Conservation (phyloP, 2,888 invertebrate genomes). For the Parapristionchus giblindavisi region DNA sequence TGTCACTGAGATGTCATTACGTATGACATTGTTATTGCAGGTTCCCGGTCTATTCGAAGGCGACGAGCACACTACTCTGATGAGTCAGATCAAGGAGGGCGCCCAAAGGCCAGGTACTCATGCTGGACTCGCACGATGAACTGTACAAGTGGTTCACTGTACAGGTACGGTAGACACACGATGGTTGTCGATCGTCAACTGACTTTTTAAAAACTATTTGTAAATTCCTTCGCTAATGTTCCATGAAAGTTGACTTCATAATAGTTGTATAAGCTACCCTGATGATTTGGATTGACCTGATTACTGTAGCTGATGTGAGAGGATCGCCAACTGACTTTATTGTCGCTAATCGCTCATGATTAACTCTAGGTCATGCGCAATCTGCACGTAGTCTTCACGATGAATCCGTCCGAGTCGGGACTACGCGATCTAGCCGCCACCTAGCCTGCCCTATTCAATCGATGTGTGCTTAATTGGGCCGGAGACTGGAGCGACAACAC, state of each 20-base stretch:
- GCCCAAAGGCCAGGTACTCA: constrained; percentile 95
- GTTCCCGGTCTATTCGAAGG: constrained; percentile 76
- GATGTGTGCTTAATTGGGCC: constrained; percentile 99
- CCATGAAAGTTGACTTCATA: too few relatives aligned
- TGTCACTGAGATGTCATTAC: too few relatives aligned
- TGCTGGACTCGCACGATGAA: constrained; percentile 98
- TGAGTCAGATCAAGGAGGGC: constrained; percentile 99
- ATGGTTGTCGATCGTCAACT: too few relatives aligned
- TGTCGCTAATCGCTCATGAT: too few relatives aligned
- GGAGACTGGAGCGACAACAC: constrained; percentile 99
- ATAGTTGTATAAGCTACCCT: too few relatives aligned
- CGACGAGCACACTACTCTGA: constrained; percentile 96
- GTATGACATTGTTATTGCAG: too few relatives aligned
- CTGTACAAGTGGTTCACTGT: constrained; percentile 99
- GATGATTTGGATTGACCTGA: too few relatives aligned
- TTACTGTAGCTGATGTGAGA: too few relatives aligned
- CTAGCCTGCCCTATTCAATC: constrained; percentile 97
- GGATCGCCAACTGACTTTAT: too few relatives aligned
- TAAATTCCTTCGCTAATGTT: too few relatives aligned
- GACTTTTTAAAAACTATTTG: too few relatives aligned
- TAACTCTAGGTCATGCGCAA: constrained; percentile 90
- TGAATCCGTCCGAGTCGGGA: constrained; percentile 99
- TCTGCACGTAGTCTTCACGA: constrained; percentile 98
- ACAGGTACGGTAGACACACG: constrained; percentile 48
- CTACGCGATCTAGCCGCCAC: constrained; percentile 97